Conservation (phyloP, 2,113 vertebrate species). For the Zosterops japonicus region DNA sequence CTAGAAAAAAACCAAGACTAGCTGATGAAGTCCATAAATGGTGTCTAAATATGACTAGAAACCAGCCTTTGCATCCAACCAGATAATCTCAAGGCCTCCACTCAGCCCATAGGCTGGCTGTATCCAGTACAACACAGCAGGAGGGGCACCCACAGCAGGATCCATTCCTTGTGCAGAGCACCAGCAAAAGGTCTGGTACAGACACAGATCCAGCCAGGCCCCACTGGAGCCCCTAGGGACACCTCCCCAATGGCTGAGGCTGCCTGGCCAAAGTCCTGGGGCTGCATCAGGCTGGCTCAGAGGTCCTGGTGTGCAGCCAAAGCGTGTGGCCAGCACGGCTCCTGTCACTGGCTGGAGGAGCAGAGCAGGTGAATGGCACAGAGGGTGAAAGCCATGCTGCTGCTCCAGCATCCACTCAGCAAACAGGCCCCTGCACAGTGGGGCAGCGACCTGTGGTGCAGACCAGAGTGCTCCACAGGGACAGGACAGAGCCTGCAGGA, state of each 20-base stretch:
- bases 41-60: neutral
- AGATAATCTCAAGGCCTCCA: neutral
- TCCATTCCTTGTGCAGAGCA: neutral
- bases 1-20: neutral
- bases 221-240: neutral
- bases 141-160: neutral
- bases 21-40: neutral
- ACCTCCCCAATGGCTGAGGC: fast-evolving
- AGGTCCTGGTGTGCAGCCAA: neutral
- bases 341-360: neutral
- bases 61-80: neutral
- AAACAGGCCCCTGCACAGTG: fast-evolving
- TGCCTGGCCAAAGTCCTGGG: fast-evolving
- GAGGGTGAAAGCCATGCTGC: neutral
- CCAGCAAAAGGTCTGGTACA: neutral
- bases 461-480: neutral
- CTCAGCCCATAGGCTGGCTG: neutral
- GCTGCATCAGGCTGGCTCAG: neutral
- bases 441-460: neutral
- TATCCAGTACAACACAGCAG: neutral
- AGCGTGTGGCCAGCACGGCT: fast-evolving
- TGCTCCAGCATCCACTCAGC: neutral
- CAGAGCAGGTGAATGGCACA: neutral
- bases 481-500: neutral
- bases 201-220: neutral